Evolutionary conservation across 2,113 vertebrate genomes (phyloP).

Genomic region (Etheostoma spectabile): DNA sequence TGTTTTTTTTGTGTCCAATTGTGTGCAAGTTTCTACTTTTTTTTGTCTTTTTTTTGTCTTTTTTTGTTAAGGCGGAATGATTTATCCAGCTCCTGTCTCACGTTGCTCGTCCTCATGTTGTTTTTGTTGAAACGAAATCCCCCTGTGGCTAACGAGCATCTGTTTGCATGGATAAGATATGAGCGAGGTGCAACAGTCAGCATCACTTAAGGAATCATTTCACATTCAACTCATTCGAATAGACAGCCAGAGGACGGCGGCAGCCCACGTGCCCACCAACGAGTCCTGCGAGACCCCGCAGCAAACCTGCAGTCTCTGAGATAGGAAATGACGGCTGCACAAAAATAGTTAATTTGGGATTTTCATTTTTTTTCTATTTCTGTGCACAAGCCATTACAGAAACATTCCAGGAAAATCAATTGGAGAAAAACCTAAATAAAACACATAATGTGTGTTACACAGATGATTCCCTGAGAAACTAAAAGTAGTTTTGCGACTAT

Average conservation of each 20-base stretch:
- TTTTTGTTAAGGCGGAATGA: background rate
- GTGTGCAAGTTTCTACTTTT: background rate
- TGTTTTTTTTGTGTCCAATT: background rate
- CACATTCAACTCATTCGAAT: constrained; percentile 51
- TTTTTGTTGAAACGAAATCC: constrained; percentile 40
- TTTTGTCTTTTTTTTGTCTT: too few species aligned
- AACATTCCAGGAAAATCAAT: background rate
- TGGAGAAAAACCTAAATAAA: background rate
- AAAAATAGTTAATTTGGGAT: constrained; percentile 20
- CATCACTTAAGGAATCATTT: constrained; percentile 57
- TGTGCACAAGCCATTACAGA: background rate
- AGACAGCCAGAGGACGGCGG: constrained; percentile 58
- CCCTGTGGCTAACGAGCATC: constrained; percentile 64
- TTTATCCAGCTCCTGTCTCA: constrained; percentile 21
- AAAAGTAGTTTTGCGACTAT: too few species aligned
- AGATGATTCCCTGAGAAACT: background rate
- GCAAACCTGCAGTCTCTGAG: constrained; percentile 45
- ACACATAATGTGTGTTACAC: background rate
- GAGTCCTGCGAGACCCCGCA: constrained; percentile 42
- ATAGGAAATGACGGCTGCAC: constrained; percentile 39
- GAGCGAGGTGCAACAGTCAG: constrained; percentile 51
- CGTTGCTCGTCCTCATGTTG: constrained; percentile 34
- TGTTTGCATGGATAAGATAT: constrained; percentile 70
- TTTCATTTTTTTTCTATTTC: constrained; percentile 9
- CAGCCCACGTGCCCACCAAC: constrained; percentile 54